phyloP scores from a whole-genome alignment of 2,797 vertebrate species.

The Tangara arthus region DNA sequence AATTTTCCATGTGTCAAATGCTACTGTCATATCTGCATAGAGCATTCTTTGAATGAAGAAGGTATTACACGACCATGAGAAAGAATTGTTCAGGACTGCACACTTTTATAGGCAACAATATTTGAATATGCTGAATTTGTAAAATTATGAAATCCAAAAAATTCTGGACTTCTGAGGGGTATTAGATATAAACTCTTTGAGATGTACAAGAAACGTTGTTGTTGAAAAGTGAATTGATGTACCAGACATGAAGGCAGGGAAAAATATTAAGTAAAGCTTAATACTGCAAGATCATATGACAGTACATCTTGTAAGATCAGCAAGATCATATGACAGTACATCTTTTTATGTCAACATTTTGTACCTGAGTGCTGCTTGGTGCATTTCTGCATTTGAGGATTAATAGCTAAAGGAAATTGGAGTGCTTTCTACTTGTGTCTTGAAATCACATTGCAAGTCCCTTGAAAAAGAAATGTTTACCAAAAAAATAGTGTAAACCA shows the following conservation, averaged over 20 bases:
- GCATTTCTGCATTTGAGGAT: not conserved
- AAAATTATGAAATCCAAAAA: not conserved
- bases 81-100: not conserved
- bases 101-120: not conserved
- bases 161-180: not conserved
- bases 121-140: not conserved
- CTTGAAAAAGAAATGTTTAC: not conserved
- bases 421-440: not conserved
- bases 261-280: not conserved
- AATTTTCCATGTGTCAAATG: not conserved
- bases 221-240: not conserved
- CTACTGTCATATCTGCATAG: not conserved
- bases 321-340: too few species aligned
- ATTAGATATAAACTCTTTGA: not conserved
- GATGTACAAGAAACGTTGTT: rapidly evolving
- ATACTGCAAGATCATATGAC: not conserved
- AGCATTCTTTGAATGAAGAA: not conserved
- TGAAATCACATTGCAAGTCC: not conserved
- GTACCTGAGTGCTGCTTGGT: not conserved
- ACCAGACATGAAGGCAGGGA: not conserved
- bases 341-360: not conserved
- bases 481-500: not conserved
- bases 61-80: not conserved
- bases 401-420: not conserved
- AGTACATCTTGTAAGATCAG: not conserved